These are phyloP conservation scores for Salticus scenicus DNA, from an alignment of 2,888 invertebrate genomes.

Conservation along the genomic window DNA sequence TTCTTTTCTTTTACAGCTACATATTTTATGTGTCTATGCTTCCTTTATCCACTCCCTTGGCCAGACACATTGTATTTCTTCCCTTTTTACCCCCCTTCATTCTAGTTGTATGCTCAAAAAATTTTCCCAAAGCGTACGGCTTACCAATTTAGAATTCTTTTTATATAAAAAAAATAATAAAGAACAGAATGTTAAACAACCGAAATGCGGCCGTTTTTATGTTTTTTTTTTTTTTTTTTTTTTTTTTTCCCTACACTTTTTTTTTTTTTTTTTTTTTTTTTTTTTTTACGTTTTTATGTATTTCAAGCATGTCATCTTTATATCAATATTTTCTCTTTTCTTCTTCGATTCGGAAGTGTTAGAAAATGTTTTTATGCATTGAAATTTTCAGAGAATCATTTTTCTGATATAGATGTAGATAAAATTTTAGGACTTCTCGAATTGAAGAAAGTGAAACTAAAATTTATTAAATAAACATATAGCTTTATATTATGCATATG, in stretches of 20 bases:
- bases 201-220: background rate
- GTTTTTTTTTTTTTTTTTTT: background rate
- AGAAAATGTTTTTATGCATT: background rate
- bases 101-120: background rate
- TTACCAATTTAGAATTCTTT: background rate
- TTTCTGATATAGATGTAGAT: too few relatives aligned
- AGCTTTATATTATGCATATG: too few relatives aligned
- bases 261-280: background rate
- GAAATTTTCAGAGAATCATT: background rate
- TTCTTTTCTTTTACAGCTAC: background rate
- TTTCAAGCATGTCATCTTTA: slow-evolving; percentile 12
- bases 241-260: background rate
- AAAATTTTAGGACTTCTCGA: too few relatives aligned
- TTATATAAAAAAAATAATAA: background rate
- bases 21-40: background rate
- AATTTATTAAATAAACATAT: too few relatives aligned
- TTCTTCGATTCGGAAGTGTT: slow-evolving; percentile 3
- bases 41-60: background rate
- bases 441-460: too few relatives aligned
- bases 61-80: background rate
- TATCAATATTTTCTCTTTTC: background rate
- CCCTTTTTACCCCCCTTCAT: background rate
- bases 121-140: background rate
- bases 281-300: background rate
- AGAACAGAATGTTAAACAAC: slow-evolving; percentile 13